Evolutionary conservation across 2,888 invertebrate genomes (phyloP).

Genomic region (Nomada flava): DNA sequence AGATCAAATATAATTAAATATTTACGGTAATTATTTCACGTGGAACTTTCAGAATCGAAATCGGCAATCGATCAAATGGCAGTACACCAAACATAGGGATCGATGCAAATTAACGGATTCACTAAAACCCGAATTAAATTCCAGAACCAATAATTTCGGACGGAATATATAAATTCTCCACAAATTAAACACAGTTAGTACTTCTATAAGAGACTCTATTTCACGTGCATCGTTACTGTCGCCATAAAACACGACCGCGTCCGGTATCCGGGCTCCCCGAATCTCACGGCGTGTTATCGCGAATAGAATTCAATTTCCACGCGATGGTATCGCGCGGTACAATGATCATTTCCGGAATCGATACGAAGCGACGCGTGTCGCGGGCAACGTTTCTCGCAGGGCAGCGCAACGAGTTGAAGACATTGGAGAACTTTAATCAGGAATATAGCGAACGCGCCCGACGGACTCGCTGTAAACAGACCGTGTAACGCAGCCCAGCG

Average conservation of each 20-base stretch:
- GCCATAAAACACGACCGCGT: neutral
- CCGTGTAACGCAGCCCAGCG: conserved; percentile 33
- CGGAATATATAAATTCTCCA: no score
- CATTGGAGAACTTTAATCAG: conserved; percentile 38
- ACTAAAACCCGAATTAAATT: no score
- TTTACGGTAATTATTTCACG: no score
- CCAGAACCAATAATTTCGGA: no score
- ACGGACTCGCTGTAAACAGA: conserved; percentile 38
- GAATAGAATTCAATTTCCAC: conserved; percentile 18
- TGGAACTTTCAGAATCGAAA: no score
- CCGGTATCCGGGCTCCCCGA: neutral
- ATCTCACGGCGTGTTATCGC: neutral
- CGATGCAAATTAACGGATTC: no score
- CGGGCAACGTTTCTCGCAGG: conserved; percentile 10
- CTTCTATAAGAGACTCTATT: no score
- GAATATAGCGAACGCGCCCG: neutral
- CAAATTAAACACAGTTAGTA: no score
- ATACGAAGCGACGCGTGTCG: conserved; percentile 5
- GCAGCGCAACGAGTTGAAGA: conserved; percentile 5
- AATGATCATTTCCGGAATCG: conserved; percentile 25
- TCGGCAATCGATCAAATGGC: no score
- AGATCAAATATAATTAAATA: no score
- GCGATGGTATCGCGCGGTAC: conserved; percentile 5
- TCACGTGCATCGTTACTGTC: conserved; percentile 1
- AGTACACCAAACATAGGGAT: no score